A percentile compares a stretch with the other conserved stretches of the same genome.
Evolutionary conservation across 2,113 vertebrate genomes (phyloP).

Genomic region (Chitala chitala): DNA sequence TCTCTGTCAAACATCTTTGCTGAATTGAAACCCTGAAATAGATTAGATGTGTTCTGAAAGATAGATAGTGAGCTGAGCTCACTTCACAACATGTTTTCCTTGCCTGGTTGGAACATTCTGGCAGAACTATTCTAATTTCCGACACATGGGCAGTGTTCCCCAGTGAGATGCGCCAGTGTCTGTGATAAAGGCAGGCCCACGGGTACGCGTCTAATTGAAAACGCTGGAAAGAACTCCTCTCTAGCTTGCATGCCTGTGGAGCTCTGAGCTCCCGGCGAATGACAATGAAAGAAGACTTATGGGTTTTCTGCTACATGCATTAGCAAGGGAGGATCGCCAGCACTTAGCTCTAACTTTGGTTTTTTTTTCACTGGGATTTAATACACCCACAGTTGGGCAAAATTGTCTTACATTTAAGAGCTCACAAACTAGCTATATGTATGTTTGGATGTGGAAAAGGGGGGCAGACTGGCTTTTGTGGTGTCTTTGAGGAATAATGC

Average conservation of each 20-base stretch:
- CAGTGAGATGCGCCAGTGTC: not conserved
- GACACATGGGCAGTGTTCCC: not conserved
- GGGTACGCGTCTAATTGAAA: constrained; percentile 8
- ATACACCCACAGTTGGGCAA: no score
- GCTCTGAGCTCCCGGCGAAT: no score
- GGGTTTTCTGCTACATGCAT: not conserved
- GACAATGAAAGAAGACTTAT: no score
- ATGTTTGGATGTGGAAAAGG: no score
- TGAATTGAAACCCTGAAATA: not conserved
- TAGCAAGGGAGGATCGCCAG: no score
- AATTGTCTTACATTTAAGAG: no score
- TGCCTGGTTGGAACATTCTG: not conserved
- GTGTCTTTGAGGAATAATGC: no score
- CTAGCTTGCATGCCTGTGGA: not conserved
- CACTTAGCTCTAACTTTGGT: no score
- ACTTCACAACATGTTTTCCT: not conserved
- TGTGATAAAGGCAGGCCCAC: not conserved
- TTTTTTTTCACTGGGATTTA: no score
- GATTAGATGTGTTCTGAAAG: not conserved
- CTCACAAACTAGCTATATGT: no score
- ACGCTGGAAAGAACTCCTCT: constrained; percentile 37
- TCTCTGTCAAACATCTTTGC: not conserved
- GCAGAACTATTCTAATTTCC: not conserved
- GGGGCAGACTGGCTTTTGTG: no score
- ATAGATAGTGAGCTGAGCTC: not conserved